Evolutionary conservation across 2,888 invertebrate species (phyloP).

Genomic region (Ceramica pisi): DNA sequence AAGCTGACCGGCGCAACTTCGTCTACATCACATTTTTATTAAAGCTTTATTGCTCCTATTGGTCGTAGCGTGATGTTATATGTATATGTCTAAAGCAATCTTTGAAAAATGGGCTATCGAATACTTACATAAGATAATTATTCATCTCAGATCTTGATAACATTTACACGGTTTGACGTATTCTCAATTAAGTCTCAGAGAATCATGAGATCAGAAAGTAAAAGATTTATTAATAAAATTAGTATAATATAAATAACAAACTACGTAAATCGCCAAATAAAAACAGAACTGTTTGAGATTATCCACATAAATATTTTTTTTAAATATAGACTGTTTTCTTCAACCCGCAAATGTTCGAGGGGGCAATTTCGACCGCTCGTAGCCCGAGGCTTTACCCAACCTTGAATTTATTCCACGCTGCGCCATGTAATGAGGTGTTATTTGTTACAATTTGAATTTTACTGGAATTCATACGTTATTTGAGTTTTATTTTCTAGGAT

Average conservation of each 20-base stretch:
- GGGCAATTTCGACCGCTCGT: slow-evolving; percentile 15
- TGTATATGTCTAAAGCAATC: too few relatives aligned
- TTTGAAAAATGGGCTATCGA: too few relatives aligned
- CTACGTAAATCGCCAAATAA: background rate
- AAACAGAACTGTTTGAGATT: background rate
- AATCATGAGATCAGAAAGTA: background rate
- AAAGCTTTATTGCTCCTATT: too few relatives aligned
- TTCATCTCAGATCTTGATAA: too few relatives aligned
- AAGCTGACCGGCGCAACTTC: too few relatives aligned
- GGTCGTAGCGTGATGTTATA: too few relatives aligned
- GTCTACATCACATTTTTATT: too few relatives aligned
- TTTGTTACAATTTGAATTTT: slow-evolving; percentile 14
- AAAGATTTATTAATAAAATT: background rate
- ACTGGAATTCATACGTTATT: background rate
- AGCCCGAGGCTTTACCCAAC: slow-evolving; percentile 33
- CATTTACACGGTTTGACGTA: background rate
- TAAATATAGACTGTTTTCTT: slow-evolving; percentile 11
- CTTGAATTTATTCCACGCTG: slow-evolving; percentile 27
- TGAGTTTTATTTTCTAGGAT: background rate
- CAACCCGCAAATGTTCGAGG: slow-evolving; percentile 16
- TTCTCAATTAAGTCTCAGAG: background rate
- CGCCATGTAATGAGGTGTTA: slow-evolving; percentile 3
- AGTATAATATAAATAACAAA: background rate
- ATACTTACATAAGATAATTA: too few relatives aligned
- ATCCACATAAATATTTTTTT: background rate